Conservation (phyloP, 2,113 vertebrate species). For the Gymnocephalus cernua region DNA sequence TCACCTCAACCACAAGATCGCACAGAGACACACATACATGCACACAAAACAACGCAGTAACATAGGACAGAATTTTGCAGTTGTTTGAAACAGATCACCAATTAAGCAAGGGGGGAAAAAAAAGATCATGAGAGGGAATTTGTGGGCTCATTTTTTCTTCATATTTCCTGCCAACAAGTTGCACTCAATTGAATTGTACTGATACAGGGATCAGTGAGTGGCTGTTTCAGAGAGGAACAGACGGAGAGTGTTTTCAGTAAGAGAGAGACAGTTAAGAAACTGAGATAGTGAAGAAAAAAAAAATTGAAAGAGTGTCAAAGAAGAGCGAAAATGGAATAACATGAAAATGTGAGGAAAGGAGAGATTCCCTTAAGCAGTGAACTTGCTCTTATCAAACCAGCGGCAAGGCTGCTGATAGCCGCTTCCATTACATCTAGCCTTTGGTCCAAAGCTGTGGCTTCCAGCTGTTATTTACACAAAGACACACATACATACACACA, state of each 20-base stretch:
- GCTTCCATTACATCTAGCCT: conserved; percentile 62
- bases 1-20: not conserved
- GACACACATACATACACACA: not conserved
- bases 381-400: conserved; percentile 56
- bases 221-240: conserved; percentile 42
- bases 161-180: conserved; percentile 28
- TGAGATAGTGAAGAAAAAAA: not conserved
- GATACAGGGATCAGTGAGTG: conserved; percentile 36
- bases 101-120: not conserved
- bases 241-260: conserved; percentile 31
- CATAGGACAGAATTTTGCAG: not conserved
- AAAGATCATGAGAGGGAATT: not conserved
- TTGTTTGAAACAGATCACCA: not conserved
- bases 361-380: conserved; percentile 45
- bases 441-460: conserved; percentile 57
- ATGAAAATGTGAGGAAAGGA: conserved; percentile 19
- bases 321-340: conserved; percentile 18
- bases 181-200: conserved; percentile 30
- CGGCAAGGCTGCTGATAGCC: conserved; percentile 43
- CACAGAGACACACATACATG: conserved; percentile 1
- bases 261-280: conserved; percentile 12
- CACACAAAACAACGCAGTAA: not conserved
- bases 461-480: conserved; percentile 62
- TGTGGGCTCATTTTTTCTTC: conserved; percentile 15
- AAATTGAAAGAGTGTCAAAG: not conserved